Evolutionary conservation across 1,140 invertebrate genomes (phyloP).

Genomic region (Solenopsis fugax): DNA sequence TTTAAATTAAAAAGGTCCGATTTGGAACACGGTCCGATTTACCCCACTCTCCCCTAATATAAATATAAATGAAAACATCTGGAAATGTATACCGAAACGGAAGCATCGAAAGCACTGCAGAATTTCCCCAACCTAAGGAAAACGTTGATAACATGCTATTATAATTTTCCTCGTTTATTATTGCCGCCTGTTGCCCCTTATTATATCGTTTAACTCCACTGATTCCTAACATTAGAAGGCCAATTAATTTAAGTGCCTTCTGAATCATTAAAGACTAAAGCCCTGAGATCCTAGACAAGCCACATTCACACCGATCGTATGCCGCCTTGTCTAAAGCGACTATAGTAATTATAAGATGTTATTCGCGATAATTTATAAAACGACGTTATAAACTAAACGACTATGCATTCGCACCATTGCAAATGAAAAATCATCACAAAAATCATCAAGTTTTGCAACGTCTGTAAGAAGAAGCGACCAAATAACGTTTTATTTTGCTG

Average conservation of each 20-base stretch:
- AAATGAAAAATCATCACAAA: neutral
- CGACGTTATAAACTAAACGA: neutral
- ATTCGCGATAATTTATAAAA: slow-evolving; percentile 5
- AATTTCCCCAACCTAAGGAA: slow-evolving; percentile 9
- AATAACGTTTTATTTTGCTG: neutral
- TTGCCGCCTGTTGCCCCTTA: neutral
- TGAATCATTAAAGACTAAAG: slow-evolving; percentile 32
- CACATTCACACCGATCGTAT: neutral
- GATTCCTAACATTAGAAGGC: slow-evolving; percentile 23
- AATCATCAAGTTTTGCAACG: neutral
- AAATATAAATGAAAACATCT: neutral
- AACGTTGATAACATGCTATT: slow-evolving; percentile 13
- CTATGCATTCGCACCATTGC: neutral
- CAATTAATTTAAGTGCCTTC: slow-evolving; percentile 50
- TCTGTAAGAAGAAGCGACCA: neutral
- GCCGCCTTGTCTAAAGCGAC: neutral
- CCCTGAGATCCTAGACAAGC: neutral
- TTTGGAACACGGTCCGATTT: too few species aligned
- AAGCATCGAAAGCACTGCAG: neutral
- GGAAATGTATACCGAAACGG: neutral
- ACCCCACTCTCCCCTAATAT: too few species aligned
- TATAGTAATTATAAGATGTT: neutral
- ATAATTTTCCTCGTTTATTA: slow-evolving; percentile 17
- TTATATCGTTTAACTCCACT: slow-evolving; percentile 22
- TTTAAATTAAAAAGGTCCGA: too few species aligned